Conservation (phyloP, 64 coral and sea anemone species). For the Acropora yongei region DNA sequence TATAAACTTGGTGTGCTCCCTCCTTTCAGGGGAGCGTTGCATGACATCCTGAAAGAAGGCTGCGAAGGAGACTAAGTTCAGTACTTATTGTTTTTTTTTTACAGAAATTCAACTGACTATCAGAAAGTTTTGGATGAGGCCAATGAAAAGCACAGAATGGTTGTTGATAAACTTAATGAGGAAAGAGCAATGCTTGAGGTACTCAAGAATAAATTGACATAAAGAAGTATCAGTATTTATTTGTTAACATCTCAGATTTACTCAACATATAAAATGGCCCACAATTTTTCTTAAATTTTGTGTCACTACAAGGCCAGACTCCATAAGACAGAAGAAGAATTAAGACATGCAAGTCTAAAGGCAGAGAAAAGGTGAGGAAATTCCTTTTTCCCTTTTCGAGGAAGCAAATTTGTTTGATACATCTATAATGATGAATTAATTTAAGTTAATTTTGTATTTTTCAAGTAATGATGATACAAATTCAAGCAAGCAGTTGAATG, state of each 20-base stretch:
- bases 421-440: too few species aligned
- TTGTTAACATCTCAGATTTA: too few species aligned
- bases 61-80: too few species aligned
- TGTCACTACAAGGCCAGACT: conserved; percentile 67
- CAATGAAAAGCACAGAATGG: conserved; percentile 84
- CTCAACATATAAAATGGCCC: too few species aligned
- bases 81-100: neutral
- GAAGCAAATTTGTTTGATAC: too few species aligned
- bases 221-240: neutral
- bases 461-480: too few species aligned
- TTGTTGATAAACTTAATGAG: conserved; percentile 93
- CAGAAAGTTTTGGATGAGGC: conserved; percentile 91
- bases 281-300: neutral
- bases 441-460: too few species aligned
- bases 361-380: conserved; percentile 87
- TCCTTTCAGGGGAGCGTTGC: too few species aligned
- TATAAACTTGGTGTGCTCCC: too few species aligned
- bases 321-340: conserved; percentile 82
- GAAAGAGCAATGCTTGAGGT: conserved; percentile 96
- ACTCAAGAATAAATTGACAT: neutral
- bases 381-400: too few species aligned
- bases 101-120: conserved; percentile 76
- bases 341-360: conserved; percentile 72
- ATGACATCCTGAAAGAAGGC: too few species aligned
- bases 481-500: neutral